Conservation (phyloP, 2,113 vertebrate species). For the Tinamus guttatus region DNA sequence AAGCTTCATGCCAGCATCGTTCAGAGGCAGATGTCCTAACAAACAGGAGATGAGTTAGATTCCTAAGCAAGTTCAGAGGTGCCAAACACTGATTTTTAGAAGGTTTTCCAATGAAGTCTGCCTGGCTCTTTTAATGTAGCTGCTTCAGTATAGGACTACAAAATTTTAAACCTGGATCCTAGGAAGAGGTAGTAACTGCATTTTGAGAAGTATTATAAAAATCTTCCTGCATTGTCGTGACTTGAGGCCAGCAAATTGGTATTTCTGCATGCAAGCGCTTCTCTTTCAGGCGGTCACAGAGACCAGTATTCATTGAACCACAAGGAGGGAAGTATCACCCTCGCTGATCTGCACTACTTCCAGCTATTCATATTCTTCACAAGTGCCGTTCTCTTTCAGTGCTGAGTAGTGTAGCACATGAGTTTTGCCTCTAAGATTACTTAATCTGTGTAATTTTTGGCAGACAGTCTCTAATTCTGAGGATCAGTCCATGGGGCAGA, state of each 20-base stretch:
- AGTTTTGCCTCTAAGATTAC: not conserved
- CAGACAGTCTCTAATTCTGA: not conserved
- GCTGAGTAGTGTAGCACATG: not conserved
- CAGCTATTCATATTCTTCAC: rapidly evolving
- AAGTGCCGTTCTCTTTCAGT: not conserved
- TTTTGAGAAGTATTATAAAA: not conserved
- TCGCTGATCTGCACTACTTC: not conserved
- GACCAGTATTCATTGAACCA: not conserved
- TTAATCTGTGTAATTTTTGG: not conserved
- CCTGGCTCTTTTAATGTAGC: not conserved
- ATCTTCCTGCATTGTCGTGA: not conserved
- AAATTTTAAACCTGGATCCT: not conserved
- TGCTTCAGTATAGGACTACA: not conserved
- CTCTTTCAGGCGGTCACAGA: not conserved
- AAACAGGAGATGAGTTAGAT: not conserved
- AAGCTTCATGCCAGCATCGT: not conserved
- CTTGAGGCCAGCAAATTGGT: not conserved
- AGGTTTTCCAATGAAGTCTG: not conserved
- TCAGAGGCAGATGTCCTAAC: not conserved
- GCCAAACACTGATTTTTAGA: not conserved
- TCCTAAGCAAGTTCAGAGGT: not conserved
- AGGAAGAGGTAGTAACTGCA: not conserved
- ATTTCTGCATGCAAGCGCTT: not conserved
- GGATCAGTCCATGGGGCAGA: rapidly evolving
- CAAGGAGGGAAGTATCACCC: not conserved